Evolutionary conservation across 1,140 invertebrate genomes (phyloP).

Genomic region (Drosophila bocqueti): DNA sequence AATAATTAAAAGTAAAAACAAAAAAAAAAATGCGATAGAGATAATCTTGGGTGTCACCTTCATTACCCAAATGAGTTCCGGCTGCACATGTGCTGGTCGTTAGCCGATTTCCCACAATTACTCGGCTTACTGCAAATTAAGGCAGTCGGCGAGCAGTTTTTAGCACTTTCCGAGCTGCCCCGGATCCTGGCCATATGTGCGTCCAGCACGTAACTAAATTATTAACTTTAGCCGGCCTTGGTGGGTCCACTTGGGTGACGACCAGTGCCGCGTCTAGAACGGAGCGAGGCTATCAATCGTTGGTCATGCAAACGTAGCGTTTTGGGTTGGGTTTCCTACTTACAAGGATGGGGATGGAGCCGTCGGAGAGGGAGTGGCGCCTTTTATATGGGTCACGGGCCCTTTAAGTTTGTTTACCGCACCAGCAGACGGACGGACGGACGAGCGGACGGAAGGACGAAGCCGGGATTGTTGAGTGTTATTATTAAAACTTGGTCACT

Average conservation of each 20-base stretch:
- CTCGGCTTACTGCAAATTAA: conserved; percentile 21
- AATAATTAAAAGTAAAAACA: background rate
- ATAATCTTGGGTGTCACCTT: conserved; percentile 4
- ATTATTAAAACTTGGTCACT: conserved; percentile 67
- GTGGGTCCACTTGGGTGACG: conserved; percentile 33
- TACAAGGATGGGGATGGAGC: conserved; percentile 1
- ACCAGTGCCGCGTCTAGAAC: conserved; percentile 16
- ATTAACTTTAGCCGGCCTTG: conserved; percentile 64
- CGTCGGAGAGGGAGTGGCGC: conserved; percentile 19
- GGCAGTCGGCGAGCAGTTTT: conserved; percentile 6
- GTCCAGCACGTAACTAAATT: conserved; percentile 55
- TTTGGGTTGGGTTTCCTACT: conserved; percentile 32
- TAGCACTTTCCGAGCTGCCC: conserved; percentile 26
- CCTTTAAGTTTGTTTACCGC: conserved; percentile 74
- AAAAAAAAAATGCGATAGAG: background rate
- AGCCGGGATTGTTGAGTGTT: conserved; percentile 33
- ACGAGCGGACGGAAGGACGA: background rate
- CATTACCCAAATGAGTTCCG: conserved; percentile 40
- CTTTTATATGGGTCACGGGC: conserved; percentile 67
- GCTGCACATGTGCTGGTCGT: conserved; percentile 36
- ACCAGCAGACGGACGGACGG: conserved; percentile 16
- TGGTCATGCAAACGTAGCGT: conserved; percentile 64
- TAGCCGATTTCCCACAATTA: conserved; percentile 41
- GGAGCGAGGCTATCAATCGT: conserved; percentile 57
- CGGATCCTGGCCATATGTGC: conserved; percentile 56